A percentile compares a stretch with the other conserved stretches of the same genome.
phyloP scores from a whole-genome alignment of 1,140 invertebrate species.

The Adelges cooleyi region DNA sequence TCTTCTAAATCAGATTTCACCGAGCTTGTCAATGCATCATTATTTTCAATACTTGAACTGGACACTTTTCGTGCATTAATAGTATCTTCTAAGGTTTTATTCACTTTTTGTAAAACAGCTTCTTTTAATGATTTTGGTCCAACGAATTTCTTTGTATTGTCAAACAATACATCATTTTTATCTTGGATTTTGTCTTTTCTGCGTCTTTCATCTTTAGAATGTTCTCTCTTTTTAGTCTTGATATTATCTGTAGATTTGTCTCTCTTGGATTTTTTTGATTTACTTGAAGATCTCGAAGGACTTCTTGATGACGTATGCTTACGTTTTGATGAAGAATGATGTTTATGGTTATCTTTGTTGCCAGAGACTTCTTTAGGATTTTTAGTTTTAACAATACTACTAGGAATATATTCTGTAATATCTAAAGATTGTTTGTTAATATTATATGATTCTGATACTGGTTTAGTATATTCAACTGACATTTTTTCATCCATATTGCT shows the following conservation, averaged over 20 bases:
- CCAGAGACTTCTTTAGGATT: background rate
- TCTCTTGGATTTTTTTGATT: constrained; percentile 6
- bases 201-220: background rate
- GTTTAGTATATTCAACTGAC: background rate
- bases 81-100: background rate
- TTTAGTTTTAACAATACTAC: background rate
- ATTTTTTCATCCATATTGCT: background rate
- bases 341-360: background rate
- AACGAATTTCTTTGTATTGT: background rate
- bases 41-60: background rate
- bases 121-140: constrained; percentile 2
- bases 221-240: background rate
- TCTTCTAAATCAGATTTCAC: background rate
- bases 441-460: background rate
- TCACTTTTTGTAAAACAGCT: constrained; percentile 2
- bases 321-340: background rate
- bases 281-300: constrained; percentile 4
- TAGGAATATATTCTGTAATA: background rate
- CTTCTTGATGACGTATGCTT: background rate
- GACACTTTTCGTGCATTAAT: background rate
- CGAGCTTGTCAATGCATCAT: background rate
- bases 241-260: constrained; percentile 5
- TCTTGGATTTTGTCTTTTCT: background rate
- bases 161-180: background rate
- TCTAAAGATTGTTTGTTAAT: background rate